These are phyloP conservation scores for Andrena fulva DNA, from an alignment of 2,888 invertebrate genomes.

Conservation along the genomic window DNA sequence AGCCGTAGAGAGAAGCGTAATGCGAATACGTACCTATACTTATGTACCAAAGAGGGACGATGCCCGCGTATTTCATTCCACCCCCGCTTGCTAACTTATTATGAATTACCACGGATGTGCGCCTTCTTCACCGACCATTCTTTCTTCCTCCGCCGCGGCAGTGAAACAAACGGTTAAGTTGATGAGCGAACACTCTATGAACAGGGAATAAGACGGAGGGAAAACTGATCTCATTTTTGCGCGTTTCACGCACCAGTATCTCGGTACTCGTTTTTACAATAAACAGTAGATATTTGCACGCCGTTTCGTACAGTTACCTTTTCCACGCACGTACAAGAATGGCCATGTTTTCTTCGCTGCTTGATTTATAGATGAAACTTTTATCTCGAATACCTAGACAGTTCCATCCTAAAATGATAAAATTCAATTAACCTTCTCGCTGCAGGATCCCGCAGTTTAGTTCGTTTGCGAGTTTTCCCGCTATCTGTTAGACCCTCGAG, in stretches of 20 bases:
- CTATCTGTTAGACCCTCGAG: constrained; percentile 20
- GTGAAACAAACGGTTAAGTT: neutral
- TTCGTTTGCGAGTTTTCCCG: constrained; percentile 4
- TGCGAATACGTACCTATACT: neutral
- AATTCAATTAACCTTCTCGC: constrained; percentile 29
- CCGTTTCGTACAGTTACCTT: neutral
- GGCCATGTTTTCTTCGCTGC: neutral
- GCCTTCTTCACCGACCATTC: neutral
- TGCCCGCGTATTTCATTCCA: neutral
- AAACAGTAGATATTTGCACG: neutral
- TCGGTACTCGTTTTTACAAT: neutral
- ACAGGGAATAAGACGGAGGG: neutral
- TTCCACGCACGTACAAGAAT: neutral
- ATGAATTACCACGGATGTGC: neutral
- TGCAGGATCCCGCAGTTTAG: neutral
- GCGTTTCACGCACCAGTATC: neutral
- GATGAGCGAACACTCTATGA: neutral
- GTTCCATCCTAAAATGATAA: constrained; percentile 20
- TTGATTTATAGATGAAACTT: neutral
- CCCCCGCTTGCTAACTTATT: constrained; percentile 2
- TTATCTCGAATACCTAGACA: neutral
- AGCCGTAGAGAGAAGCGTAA: neutral
- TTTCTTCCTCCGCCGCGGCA: neutral
- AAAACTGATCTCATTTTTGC: neutral
- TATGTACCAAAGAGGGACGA: neutral